Evolutionary conservation across 2,888 invertebrate genomes (phyloP), one percentile per base, ranked within the genome.

Genomic region (Anoplius nigerrimus): DNA sequence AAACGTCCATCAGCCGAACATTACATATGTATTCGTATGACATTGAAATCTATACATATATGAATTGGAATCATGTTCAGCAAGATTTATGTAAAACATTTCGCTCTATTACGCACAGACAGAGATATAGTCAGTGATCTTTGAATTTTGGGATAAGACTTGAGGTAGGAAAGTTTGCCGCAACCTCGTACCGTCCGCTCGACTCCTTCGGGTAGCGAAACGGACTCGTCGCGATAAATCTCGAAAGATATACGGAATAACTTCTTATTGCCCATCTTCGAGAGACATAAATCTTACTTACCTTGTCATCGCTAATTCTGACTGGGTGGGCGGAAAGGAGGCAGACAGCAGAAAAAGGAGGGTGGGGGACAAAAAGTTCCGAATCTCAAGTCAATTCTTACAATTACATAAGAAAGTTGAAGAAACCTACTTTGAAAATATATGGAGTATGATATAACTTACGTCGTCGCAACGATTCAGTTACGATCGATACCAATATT

Each of bases 241-340:
- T 74, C 57, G 60, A 62, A 66, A 78, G 78, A 78, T 78, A 75
- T 78, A 78, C 70, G 75, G 78, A 75, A 74, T 70, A 78, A 78
- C 71, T 78, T 78, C 69, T 77, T 75, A 78, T 75, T 78, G 76
- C 74, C 59, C 65, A 54, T 56, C 53, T 64, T 61, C 57, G 62
- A 61, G 56, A 11, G 22, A 53, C 71, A 62, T 78, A 78, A 78
- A 76, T 76, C 72, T 76, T 51, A 34, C 56, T 54, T 45, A 59
- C 59, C 63, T 64, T 72, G 75, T 77, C 75, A 63, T 78, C 69
- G 63, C 71, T 78, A 75, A 78, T 78, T 78, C 73, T 48, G 18
- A 2, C 48, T 48, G 16, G 16, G 16, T n/a, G 16, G 8, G 27
- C 27, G 18, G 27, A 55, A 22, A 55, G 55, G 18, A 27, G 13